Evolutionary conservation across 1,140 invertebrate genomes (phyloP).

Genomic region (Zaprionus kolodkinae): DNA sequence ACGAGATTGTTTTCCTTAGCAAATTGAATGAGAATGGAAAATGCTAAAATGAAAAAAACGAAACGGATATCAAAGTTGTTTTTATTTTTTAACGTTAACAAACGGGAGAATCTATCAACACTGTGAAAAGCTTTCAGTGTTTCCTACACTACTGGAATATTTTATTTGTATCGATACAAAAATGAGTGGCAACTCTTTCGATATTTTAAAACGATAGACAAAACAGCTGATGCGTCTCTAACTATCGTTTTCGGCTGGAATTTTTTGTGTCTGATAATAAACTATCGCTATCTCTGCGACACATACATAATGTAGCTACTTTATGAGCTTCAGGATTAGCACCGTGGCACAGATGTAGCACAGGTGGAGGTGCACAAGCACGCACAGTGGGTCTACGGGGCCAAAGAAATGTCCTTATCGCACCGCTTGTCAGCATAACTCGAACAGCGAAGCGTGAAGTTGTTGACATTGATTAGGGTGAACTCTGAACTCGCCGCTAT

Average conservation of each 20-base stretch:
- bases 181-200: too few species aligned
- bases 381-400: not conserved
- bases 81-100: not conserved
- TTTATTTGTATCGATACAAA: too few species aligned
- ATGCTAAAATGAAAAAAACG: not conserved
- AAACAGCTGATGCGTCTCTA: too few species aligned
- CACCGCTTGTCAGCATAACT: slow-evolving; percentile 47
- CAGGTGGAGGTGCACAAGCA: slow-evolving; percentile 42
- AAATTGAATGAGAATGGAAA: slow-evolving; percentile 17
- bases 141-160: too few species aligned
- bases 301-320: slow-evolving; percentile 59
- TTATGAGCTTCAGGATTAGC: slow-evolving; percentile 51
- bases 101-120: too few species aligned
- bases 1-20: slow-evolving; percentile 6
- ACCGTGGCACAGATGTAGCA: slow-evolving; percentile 21
- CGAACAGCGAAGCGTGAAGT: slow-evolving; percentile 68
- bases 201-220: too few species aligned
- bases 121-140: too few species aligned
- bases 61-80: not conserved
- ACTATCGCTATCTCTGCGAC: slow-evolving; percentile 18
- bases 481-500: slow-evolving; percentile 27
- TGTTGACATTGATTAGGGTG: slow-evolving; percentile 76
- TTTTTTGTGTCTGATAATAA: not conserved
- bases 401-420: slow-evolving; percentile 48
- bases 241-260: too few species aligned